Evolutionary conservation across 2,113 vertebrate genomes (phyloP), one percentile per base, ranked within the genome.

Genomic region (Pseudolaguvia tuberculata): DNA sequence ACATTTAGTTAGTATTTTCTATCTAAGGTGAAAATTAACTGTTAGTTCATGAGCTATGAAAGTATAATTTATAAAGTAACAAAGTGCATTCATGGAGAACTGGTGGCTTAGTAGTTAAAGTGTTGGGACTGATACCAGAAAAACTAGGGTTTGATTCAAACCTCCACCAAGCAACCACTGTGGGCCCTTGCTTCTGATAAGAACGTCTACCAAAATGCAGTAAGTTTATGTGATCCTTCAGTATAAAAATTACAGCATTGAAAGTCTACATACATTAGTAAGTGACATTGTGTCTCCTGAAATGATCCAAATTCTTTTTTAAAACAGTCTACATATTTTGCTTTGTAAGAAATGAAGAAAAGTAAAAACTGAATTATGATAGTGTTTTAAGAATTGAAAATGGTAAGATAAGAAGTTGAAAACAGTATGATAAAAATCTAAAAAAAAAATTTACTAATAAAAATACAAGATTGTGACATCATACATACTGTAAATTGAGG

Each of bases 341-440:
- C 52, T 35, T 21, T 29, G 15, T 14, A 29, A 50, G 23, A 63
- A 65, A 58, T 66, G 1, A 47, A 18, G 1, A 21, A 70, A 81
- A 50, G 10, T 20, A 21, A 72, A 80, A 78, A 77, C 42, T 51
- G 75, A 59, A 52, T 77, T 79, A 72, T 78, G 56, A 21, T 57
- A 62, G n/a, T n/a, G n/a, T 62, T 71, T 56, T 70, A 58, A 66
- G 23, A 65, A 27, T 17, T 17, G 3, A 27, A 66, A 48, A 15
- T 11, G 17, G 14, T 21, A 5, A 10, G 42, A 9, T 17, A 66
- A 66, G 25, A 14, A 65, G 25, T 17, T 17, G 3, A 27, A 66
- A 48, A 15, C 5, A 17, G 14, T 21, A 5, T 18, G 42, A 9
- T 17, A 18, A 45, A 8, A n/a, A n/a, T 7, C 18, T 0, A 20